These are phyloP conservation scores for Abramis brama DNA, from an alignment of 2,113 vertebrate genomes.

Conservation along the genomic window DNA sequence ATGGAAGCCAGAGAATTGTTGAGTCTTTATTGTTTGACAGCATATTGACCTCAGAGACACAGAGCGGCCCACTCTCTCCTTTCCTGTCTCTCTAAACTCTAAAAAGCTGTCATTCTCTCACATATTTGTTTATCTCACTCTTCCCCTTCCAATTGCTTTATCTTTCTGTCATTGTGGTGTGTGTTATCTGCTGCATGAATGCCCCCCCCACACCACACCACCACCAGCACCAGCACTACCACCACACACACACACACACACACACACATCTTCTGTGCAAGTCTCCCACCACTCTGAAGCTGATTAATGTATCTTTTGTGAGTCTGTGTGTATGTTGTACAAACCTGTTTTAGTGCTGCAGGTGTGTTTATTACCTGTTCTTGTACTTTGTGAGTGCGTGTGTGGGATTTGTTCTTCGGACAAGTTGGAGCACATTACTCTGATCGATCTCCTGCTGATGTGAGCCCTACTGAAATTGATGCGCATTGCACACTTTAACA, in stretches of 20 bases:
- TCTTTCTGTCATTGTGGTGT: constrained; percentile 4
- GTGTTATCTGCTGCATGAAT: constrained; percentile 1
- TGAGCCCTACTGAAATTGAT: constrained; percentile 27
- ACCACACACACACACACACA: too few relatives aligned
- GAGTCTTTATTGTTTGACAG: constrained; percentile 10
- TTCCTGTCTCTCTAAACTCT: background rate
- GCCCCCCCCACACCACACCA: too few relatives aligned
- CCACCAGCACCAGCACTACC: too few relatives aligned
- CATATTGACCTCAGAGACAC: constrained; percentile 18
- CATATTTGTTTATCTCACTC: background rate
- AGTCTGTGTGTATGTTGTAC: background rate
- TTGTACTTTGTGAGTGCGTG: background rate
- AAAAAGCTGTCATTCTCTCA: constrained; percentile 32
- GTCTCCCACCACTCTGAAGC: background rate
- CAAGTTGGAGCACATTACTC: constrained; percentile 20
- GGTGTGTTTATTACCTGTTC: background rate
- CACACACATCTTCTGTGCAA: background rate
- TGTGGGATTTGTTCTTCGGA: background rate
- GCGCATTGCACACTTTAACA: background rate
- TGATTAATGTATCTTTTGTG: constrained; percentile 9
- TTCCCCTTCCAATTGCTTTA: constrained; percentile 16
- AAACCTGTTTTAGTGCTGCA: constrained; percentile 3
- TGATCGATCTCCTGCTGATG: constrained; percentile 16
- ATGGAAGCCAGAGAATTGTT: background rate
- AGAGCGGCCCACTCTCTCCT: background rate